These are phyloP conservation scores for Ophion obscuratus DNA, from an alignment of 2,888 invertebrate species.

Conservation along the genomic window DNA sequence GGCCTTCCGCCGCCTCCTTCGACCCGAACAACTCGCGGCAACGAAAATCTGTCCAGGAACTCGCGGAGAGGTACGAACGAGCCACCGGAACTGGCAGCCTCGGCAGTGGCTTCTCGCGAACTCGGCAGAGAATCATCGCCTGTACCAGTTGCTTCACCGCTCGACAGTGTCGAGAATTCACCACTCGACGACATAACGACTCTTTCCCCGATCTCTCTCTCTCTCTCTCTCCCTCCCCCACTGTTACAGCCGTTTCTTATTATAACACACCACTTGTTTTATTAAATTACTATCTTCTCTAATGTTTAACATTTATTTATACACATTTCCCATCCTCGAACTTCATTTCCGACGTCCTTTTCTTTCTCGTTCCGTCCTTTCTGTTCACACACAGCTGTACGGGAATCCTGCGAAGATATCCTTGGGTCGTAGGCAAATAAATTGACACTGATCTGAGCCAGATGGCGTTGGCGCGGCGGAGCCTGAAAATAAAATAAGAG, in stretches of 20 bases:
- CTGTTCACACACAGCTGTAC: not conserved
- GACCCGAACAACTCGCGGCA: constrained; percentile 83
- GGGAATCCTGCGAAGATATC: not conserved
- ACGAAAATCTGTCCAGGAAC: constrained; percentile 83
- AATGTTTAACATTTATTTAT: constrained; percentile 49
- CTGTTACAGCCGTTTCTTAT: constrained; percentile 38
- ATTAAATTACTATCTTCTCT: constrained; percentile 9
- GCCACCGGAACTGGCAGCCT: constrained; percentile 78
- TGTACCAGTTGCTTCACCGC: constrained; percentile 81
- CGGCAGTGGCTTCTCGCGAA: constrained; percentile 81
- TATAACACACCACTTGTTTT: constrained; percentile 29
- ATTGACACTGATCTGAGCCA: not conserved
- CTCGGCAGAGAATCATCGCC: constrained; percentile 81
- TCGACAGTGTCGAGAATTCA: constrained; percentile 82
- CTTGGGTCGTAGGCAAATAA: not conserved
- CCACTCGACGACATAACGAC: constrained; percentile 80
- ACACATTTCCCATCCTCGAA: constrained; percentile 35
- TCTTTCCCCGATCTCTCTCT: not conserved
- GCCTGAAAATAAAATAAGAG: not conserved
- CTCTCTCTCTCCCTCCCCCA: constrained; percentile 2
- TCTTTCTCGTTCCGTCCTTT: not conserved
- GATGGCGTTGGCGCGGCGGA: not conserved
- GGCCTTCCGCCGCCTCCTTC: constrained; percentile 84
- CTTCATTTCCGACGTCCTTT: constrained; percentile 22
- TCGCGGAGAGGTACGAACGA: constrained; percentile 81